Evolutionary conservation across 1,140 invertebrate genomes (phyloP), one percentile per base, ranked within the genome.

Genomic region (Zaprionus ghesquierei): DNA sequence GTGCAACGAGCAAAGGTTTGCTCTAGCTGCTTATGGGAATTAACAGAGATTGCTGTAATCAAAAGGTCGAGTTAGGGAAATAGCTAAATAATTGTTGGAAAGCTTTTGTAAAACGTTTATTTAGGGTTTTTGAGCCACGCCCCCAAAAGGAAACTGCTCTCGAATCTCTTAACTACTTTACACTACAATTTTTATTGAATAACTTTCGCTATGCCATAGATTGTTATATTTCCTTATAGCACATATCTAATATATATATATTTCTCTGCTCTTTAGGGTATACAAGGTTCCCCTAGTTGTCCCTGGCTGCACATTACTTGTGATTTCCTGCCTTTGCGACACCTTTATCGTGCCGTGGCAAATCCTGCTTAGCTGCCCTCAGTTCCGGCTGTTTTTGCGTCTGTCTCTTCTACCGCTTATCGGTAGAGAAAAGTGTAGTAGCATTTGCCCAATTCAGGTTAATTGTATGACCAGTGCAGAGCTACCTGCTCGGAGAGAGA

Each of bases 371-470:
- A 65, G 64, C 60, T 60, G 49, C 23, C 35, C 49, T 54, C 15
- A 29, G 27, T 68, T 72, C 63, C 55, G 63, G 63, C n/a, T 18
- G 35, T 35, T 12, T 8, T 18, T 25, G 15, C n/a, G 18, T 5
- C 49, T 59, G 46, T 56, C 58, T n/a, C n/a, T n/a, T n/a, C n/a
- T n/a, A n/a, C n/a, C 35, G 64, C 64, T 76, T 76, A 76, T 76
- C 69, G 61, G 69, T 29, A 25, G 58, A 61, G 50, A 55, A 49
- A 73, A 69, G 46, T 63, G 71, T 31, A 64, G 35, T 60, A 64
- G 59, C 71, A 77, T 64, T 75, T 59, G 61, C 63, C 64, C 75
- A 75, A 75, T 77, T 75, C 56, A 61, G 75, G 75, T 77, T 77
- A 77, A 77, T 77, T 77, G 71, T 70, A 63, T 60, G 54, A 46